Base-by-base conservation (phyloP, 2,888 invertebrate species). In the Epinotia nisella region DNA sequence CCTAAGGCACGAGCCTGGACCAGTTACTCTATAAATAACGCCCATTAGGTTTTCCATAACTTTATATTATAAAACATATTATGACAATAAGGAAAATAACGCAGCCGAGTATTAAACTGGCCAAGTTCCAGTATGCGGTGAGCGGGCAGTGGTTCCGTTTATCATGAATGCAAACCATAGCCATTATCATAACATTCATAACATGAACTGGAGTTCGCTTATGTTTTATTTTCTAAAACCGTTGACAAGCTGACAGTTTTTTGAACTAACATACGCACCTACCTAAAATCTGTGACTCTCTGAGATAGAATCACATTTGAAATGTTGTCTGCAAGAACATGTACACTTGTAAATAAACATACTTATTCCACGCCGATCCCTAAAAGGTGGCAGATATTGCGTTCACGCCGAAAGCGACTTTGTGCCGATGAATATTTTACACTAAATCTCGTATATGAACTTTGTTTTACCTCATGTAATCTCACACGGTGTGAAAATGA, bases 391-490 rank as follows among this genome's bases (percentile, higher is more conserved):
- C 79, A 77, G 79, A 74, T 75, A 76, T 75, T 75, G 80, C 80
- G 76, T 79, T 78, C 67, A 81, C 82, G 82, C 82, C 77, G 77
- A 78, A 83, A 81, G 74, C 75, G 81, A 80, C 83, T 82, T 81
- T 80, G 76, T 78, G 79, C 80, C 82, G 82, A 82, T 88, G 87
- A 89, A 89, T 89, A 88, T 86, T 90, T 87, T 84, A 89, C 85
- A 84, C 79, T 83, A 86, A 85, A 83, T 81, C 81, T 79, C 80
- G 78, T 79, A 76, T 78, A 78, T 80, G 78, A 76, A 77, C 75
- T 79, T 77, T 75, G 77, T 77, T 78, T 78, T 79, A 77, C 78
- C 80, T 61, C 72, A 17, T 76, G 79, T 84, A 84, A 86, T 85
- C 82, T 87, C 77, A 29, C 75, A 77, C 80, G 80, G 80, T 81